phyloP scores from a whole-genome alignment of 2,113 vertebrate genomes.

The Catagonus wagneri region DNA sequence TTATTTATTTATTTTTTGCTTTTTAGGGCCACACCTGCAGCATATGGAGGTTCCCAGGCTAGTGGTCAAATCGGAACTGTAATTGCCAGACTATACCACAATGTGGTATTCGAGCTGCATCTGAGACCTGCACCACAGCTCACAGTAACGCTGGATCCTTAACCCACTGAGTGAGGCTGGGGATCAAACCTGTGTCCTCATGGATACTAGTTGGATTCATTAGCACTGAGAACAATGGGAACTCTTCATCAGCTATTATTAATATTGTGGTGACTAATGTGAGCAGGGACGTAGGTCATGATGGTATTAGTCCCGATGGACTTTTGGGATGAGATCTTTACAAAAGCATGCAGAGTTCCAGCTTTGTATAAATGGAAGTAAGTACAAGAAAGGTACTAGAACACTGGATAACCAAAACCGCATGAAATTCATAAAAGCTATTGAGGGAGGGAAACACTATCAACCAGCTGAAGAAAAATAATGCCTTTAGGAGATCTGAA shows the following conservation, averaged over 20 bases:
- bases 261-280: neutral
- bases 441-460: neutral
- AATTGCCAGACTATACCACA: no score
- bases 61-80: no score
- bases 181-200: no score
- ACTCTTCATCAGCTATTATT: neutral
- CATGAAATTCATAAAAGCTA: neutral
- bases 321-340: neutral
- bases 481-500: neutral
- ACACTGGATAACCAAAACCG: neutral
- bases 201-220: no score
- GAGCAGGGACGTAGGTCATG: neutral
- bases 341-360: neutral
- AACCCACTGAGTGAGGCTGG: no score
- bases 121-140: no score
- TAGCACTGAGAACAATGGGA: no score
- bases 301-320: neutral
- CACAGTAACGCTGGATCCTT: no score
- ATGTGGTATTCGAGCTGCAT: no score
- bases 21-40: no score
- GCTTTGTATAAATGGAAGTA: neutral
- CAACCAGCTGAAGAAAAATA: neutral
- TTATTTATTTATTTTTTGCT: no score
- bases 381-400: neutral
- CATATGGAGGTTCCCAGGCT: no score